These are phyloP conservation scores for Condylura cristata DNA, from an alignment of 2,113 vertebrate genomes.

Conservation along the genomic window DNA sequence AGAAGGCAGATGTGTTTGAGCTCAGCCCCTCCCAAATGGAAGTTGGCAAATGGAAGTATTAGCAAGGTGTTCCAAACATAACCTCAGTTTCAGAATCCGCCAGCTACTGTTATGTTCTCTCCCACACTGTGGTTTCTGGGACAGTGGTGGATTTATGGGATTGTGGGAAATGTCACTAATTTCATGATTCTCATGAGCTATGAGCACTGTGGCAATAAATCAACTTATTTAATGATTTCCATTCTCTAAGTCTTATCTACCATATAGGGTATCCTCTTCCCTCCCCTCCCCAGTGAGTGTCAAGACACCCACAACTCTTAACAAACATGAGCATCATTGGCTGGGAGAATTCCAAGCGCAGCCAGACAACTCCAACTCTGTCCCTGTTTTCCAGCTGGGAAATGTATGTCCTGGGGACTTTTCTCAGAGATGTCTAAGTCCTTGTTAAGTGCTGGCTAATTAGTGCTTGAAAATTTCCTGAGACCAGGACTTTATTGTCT, in stretches of 20 bases:
- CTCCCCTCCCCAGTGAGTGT: not conserved
- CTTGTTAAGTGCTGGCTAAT: not conserved
- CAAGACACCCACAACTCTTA: not conserved
- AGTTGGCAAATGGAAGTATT: not conserved
- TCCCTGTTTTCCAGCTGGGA: not conserved
- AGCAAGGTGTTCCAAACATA: not conserved
- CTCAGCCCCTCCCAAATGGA: not conserved
- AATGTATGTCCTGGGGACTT: not conserved
- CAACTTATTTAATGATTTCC: not conserved
- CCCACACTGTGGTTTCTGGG: not conserved
- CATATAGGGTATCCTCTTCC: not conserved
- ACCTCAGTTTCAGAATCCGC: not conserved
- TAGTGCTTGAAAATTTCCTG: not conserved
- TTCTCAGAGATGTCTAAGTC: not conserved
- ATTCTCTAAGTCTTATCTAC: not conserved
- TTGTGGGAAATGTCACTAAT: slow-evolving; percentile 15
- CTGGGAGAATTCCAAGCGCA: not conserved
- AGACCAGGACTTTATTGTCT: not conserved
- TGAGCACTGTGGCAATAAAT: not conserved
- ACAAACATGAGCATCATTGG: not conserved
- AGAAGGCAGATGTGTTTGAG: not conserved
- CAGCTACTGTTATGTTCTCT: rapidly evolving
- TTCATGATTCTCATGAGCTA: not conserved
- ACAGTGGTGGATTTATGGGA: not conserved
- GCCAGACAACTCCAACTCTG: not conserved